phyloP scores from a whole-genome alignment of 2,113 vertebrate species.

The Cryptotis parvus region DNA sequence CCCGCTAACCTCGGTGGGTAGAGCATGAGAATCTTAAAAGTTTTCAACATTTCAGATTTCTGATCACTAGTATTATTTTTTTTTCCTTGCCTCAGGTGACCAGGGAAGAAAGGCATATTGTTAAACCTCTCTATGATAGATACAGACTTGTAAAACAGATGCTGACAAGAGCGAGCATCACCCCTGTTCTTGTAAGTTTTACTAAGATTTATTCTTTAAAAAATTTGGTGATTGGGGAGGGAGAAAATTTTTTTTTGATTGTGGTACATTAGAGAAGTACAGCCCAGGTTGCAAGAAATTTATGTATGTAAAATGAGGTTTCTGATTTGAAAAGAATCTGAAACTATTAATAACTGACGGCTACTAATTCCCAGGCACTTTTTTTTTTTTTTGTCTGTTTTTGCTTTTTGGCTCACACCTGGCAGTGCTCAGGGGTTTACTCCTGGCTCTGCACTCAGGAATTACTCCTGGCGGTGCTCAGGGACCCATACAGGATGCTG shows the following conservation, averaged over 20 bases:
- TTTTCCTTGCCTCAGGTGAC: slow-evolving; percentile 92
- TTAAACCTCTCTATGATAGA: slow-evolving; percentile 97
- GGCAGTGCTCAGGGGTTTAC: no score
- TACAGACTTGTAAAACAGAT: slow-evolving; percentile 98
- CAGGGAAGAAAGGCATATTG: slow-evolving; percentile 95
- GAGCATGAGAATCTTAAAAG: no score
- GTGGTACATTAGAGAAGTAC: slow-evolving; percentile 39
- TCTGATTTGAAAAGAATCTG: slow-evolving; percentile 33
- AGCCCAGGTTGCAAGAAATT: slow-evolving; percentile 9
- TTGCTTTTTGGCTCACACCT: no score
- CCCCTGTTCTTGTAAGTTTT: slow-evolving; percentile 93
- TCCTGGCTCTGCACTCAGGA: no score
- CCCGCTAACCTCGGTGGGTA: no score
- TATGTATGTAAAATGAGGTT: slow-evolving; percentile 16
- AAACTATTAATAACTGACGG: slow-evolving; percentile 35
- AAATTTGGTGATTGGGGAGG: background rate
- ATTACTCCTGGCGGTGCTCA: no score
- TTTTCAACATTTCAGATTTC: no score
- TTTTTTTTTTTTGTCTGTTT: no score
- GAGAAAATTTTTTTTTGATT: no score
- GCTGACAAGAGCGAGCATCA: slow-evolving; percentile 97
- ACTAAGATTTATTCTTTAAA: background rate
- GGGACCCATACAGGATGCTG: no score
- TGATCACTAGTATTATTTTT: slow-evolving; percentile 52
- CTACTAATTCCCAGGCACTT: background rate